These are phyloP conservation scores for Microcebus lehilahytsara DNA, from an alignment of 2,113 vertebrate species.

Conservation along the genomic window DNA sequence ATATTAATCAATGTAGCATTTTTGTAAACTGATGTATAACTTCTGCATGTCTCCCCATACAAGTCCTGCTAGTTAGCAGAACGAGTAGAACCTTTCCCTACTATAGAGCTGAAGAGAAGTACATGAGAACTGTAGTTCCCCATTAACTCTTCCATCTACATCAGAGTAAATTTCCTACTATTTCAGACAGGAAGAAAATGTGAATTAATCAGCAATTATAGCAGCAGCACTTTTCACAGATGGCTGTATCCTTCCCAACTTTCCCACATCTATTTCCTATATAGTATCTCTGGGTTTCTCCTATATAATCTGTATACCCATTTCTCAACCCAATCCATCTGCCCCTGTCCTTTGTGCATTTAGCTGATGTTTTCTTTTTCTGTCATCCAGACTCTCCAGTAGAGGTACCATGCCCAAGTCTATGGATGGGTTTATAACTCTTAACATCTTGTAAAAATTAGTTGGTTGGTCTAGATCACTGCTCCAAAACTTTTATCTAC, in stretches of 20 bases:
- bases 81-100: neutral
- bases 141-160: neutral
- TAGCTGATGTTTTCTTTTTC: neutral
- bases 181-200: neutral
- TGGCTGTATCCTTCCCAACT: neutral
- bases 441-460: neutral
- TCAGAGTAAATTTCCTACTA: neutral
- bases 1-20: neutral
- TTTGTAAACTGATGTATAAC: neutral
- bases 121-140: neutral
- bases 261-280: neutral
- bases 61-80: neutral
- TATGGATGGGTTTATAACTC: neutral
- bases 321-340: neutral
- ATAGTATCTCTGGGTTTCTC: neutral
- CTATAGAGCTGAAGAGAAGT: neutral
- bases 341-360: neutral
- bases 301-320: neutral
- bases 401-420: neutral
- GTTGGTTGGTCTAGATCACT: neutral
- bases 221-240: neutral
- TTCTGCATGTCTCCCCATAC: neutral
- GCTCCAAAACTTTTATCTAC: neutral
- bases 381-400: neutral
- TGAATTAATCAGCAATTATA: neutral